Evolutionary conservation across 2,888 invertebrate genomes (phyloP), one percentile per base, ranked within the genome.

Genomic region (Aphodius granarius): DNA sequence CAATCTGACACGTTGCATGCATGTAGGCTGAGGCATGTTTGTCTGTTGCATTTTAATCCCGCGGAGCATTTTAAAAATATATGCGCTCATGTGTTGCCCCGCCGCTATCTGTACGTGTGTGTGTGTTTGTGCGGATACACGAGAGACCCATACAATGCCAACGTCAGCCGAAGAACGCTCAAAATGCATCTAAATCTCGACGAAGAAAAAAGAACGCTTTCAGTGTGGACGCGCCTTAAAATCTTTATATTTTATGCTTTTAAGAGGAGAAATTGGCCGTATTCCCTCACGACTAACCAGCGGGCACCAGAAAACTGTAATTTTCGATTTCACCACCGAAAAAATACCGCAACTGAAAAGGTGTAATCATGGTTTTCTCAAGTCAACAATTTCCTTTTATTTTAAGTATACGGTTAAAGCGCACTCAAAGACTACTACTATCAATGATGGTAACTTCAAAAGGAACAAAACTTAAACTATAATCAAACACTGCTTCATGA

Each of bases 1-100:
- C 85, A 82, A 84, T 85, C 85, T 86, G 86, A 86, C 86, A 83
- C 85, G 86, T 86, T 86, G 86, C 86, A 86, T 86, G 86, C 84
- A 86, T 85, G 86, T 86, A 86, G 87, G 86, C 84, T 85, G 86
- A 86, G 84, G 86, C 85, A 85, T 84, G 43, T 43, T 43, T 43
- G 43, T 43, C 43, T 43, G 43, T 43, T 43, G 43, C 43, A 43
- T 43, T 43, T 43, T 43, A 43, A 43, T 43, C 43, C 43, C 43
- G 43, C 43, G 43, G 43, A 43, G 43, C 43, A 43, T 43, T 43
- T 43, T 43, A 43, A 43, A 43, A 43, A 43, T 43, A 43, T 43
- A 43, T 43, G 43, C 43, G 43, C 43, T 43, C 43, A 43, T 43
- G 43, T 43, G 43, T 43, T 43, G 43, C 43, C 43, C 43, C 43